phyloP scores from a whole-genome alignment of 2,113 vertebrate species.

The Protomyctophum bolini region DNA sequence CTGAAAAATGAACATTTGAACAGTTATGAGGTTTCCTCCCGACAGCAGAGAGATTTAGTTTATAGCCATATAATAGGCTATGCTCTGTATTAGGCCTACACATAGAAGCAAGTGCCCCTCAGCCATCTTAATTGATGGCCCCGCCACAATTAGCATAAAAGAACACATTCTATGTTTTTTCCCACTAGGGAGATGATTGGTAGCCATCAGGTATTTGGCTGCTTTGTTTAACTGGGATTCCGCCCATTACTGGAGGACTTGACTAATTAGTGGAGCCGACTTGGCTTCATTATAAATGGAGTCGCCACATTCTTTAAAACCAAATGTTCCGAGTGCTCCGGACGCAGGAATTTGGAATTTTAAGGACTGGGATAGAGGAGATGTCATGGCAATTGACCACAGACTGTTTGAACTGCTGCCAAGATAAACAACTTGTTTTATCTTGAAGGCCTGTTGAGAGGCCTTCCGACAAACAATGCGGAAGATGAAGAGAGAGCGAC shows the following conservation, averaged over 20 bases:
- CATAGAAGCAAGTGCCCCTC: constrained; percentile 30
- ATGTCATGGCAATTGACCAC: constrained; percentile 62
- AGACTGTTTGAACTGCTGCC: constrained; percentile 52
- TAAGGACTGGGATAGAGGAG: constrained; percentile 50
- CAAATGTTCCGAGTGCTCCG: constrained; percentile 42
- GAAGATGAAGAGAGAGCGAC: constrained; percentile 11
- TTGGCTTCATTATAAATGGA: constrained; percentile 64
- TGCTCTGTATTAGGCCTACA: constrained; percentile 29
- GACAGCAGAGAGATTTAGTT: too few relatives aligned
- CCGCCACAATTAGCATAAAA: constrained; percentile 50
- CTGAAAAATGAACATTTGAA: too few relatives aligned
- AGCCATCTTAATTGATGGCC: constrained; percentile 55
- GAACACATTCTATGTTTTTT: constrained; percentile 43
- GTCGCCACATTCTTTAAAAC: constrained; percentile 66
- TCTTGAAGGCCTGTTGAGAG: constrained; percentile 38
- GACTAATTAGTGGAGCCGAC: constrained; percentile 70
- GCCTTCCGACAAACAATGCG: constrained; percentile 29
- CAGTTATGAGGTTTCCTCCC: too few relatives aligned
- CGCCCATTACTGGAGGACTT: constrained; percentile 63
- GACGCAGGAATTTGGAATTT: constrained; percentile 61
- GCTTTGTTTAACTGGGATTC: constrained; percentile 58
- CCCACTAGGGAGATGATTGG: constrained; percentile 67
- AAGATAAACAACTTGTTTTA: constrained; percentile 54
- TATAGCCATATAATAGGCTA: not conserved
- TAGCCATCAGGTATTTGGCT: constrained; percentile 67